Percentiles rank a stretch among this genome's conserved stretches.
Conservation (phyloP, 2,797 vertebrate species). For the Sebastes vulpes region DNA sequence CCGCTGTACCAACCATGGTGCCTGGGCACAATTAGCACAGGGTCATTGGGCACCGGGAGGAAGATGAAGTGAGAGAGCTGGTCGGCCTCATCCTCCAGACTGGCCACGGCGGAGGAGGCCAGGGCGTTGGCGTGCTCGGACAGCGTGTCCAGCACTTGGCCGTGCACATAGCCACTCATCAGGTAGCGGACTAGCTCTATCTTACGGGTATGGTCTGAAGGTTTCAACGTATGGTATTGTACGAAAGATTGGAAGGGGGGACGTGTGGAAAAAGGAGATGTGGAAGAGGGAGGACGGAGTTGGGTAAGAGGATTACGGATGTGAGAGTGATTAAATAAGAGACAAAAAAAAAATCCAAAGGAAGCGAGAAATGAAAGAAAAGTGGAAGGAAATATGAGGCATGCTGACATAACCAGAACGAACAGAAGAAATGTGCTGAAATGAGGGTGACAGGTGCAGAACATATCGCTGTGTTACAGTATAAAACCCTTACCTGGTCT, state of each 20-base stretch:
- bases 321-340: constrained; percentile 40
- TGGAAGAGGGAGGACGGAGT: constrained; percentile 31
- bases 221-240: constrained; percentile 45
- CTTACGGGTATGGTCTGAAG: constrained; percentile 93
- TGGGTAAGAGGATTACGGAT: constrained; percentile 66
- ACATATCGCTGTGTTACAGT: background rate
- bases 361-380: constrained; percentile 71
- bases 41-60: constrained; percentile 88
- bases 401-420: constrained; percentile 56
- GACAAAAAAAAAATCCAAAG: constrained; percentile 65
- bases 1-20: constrained; percentile 92
- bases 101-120: constrained; percentile 90
- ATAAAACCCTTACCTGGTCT: constrained; percentile 90
- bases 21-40: constrained; percentile 89
- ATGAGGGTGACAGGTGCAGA: constrained; percentile 25
- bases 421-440: constrained; percentile 56
- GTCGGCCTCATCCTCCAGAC: constrained; percentile 91
- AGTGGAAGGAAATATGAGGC: constrained; percentile 66
- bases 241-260: background rate
- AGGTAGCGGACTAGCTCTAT: constrained; percentile 94
- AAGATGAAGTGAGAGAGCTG: constrained; percentile 92
- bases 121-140: constrained; percentile 93
- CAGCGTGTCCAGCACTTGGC: constrained; percentile 90
- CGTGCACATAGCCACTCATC: constrained; percentile 92
- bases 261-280: background rate